Base-by-base conservation (phyloP, 1,140 invertebrate species). In the Amyelois transitella region DNA sequence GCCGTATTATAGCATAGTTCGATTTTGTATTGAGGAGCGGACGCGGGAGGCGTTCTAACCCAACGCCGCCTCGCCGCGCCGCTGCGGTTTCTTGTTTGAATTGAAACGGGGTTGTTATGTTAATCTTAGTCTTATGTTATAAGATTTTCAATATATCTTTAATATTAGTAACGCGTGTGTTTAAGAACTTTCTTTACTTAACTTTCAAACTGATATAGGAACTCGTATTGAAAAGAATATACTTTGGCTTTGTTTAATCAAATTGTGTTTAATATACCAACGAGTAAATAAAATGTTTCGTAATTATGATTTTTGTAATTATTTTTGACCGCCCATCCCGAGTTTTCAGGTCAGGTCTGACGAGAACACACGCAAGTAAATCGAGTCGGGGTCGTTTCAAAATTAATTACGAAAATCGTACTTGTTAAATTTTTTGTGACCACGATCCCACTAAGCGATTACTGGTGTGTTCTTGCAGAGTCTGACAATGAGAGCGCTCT, bases 401-500 rank as follows among this genome's bases (percentile, higher is more conserved):
- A 85, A 77, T 63, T 83, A 86, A 86, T 85, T 86, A 85, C 84
- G 73, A 84, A 84, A 86, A 86, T 85, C 81, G 81, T 79, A 18
- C 6, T 24, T 51, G 14, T 51, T 48, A 50, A 38, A 14, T 64
- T 43, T n/a, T 14, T 32, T 10, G 64, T 28, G 1, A 51, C 47
- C 43, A 49, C 44, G 49, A 56, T 48, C 53, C 19, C 53, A 67
- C 66, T 83, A 72, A 86, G 71, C 70, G 71, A 66, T 86, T 78
- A 59, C 58, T 75, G 68, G 81, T 92, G 89, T 92, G 88, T 92
- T 91, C 89, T 93, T 92, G 88, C 92, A 93, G 92, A 93, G 75
- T 93, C 92, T 61, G 92, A 93, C 88, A 92, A 89, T 79, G 92
- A 93, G 88, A 92, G 91, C 66, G 88, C 88, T 58, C 89, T 91